Conservation (phyloP, 2,113 vertebrate genomes). For the Xiphophorus hellerii region DNA sequence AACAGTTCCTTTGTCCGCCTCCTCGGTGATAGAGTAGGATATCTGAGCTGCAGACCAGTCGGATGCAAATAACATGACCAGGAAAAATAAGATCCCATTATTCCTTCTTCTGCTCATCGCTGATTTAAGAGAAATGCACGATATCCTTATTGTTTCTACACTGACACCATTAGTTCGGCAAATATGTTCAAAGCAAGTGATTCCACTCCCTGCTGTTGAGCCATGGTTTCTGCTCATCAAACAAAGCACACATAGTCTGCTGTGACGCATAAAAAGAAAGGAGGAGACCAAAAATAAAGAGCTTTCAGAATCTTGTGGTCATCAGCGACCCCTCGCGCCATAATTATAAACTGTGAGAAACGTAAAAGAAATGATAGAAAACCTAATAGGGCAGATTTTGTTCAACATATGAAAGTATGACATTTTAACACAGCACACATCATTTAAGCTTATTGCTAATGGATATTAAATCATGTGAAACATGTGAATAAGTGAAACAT, state of each 20-base stretch:
- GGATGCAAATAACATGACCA: slow-evolving; percentile 16
- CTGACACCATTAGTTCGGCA: neutral
- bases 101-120: slow-evolving; percentile 41
- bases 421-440: no score
- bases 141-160: neutral
- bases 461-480: no score
- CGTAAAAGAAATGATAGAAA: neutral
- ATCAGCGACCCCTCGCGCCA: slow-evolving; percentile 54
- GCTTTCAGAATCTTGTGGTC: slow-evolving; percentile 31
- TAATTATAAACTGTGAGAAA: neutral
- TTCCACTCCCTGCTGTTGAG: neutral
- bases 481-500: no score
- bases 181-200: neutral
- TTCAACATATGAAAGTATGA: no score
- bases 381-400: no score
- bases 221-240: neutral
- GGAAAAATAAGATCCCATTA: neutral
- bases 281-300: slow-evolving; percentile 37
- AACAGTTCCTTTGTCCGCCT: slow-evolving; percentile 72
- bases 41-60: slow-evolving; percentile 59
- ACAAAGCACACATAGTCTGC: slow-evolving; percentile 47
- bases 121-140: neutral
- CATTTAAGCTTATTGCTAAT: no score
- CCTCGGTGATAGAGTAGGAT: slow-evolving; percentile 71
- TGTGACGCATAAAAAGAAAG: slow-evolving; percentile 12